These are phyloP conservation scores for Gadus macrocephalus DNA, from an alignment of 2,113 vertebrate genomes.

Conservation along the genomic window DNA sequence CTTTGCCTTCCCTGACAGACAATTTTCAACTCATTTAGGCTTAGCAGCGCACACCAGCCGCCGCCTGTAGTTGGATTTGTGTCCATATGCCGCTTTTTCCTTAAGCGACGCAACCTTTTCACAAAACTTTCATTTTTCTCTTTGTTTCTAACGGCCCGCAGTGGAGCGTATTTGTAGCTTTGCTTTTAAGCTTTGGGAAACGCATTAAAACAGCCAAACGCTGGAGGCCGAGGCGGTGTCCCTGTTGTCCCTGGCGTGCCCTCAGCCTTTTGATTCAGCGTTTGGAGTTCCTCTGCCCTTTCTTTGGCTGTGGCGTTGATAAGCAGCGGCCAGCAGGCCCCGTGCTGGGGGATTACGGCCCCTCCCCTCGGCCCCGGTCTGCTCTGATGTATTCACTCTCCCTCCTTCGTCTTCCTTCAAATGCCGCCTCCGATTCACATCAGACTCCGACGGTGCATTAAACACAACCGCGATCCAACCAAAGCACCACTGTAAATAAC, in stretches of 20 bases:
- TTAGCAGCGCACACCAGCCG: no score
- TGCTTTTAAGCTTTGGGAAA: slow-evolving; percentile 1
- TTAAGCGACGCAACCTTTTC: no score
- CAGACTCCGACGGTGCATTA: slow-evolving; percentile 41
- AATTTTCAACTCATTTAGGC: no score
- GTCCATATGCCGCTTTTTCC: no score
- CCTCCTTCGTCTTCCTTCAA: slow-evolving; percentile 40
- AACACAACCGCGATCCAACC: slow-evolving; percentile 27
- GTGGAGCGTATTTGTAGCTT: not conserved
- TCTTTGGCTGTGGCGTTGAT: slow-evolving; percentile 58
- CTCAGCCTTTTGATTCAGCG: slow-evolving; percentile 50
- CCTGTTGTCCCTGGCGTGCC: slow-evolving; percentile 27
- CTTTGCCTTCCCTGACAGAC: no score
- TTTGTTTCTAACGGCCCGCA: not conserved
- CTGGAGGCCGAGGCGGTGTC: slow-evolving; percentile 22
- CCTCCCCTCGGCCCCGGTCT: slow-evolving; percentile 35
- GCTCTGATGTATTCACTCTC: slow-evolving; percentile 52
- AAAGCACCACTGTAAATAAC: not conserved
- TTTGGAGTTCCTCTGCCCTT: slow-evolving; percentile 50
- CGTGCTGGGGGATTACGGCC: slow-evolving; percentile 58
- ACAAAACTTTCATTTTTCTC: no score
- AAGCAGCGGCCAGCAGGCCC: slow-evolving; percentile 53
- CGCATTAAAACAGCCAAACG: slow-evolving; percentile 33
- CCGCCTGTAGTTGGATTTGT: no score
- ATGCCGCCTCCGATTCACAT: slow-evolving; percentile 49